Evolutionary conservation across 2,888 invertebrate species (phyloP), one percentile per base, ranked within the genome.

Genomic region (Oscheius sp.): DNA sequence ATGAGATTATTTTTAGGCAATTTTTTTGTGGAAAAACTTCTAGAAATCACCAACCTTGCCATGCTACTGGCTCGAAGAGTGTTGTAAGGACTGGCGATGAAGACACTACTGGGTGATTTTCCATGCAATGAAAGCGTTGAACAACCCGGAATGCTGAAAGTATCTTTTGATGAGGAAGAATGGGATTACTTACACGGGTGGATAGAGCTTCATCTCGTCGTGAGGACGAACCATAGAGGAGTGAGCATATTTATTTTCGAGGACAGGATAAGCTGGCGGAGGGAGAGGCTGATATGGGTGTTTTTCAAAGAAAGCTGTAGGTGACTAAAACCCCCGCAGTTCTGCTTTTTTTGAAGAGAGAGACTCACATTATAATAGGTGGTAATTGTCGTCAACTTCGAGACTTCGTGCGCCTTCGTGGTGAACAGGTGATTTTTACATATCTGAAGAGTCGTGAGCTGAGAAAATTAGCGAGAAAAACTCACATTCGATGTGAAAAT

Each of bases 151-250:
- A 85, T 82, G 53, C 84, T 85, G 65, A 55, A 80, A 61, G 46
- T n/a, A n/a, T 15, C 5, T 4, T 25, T 2, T n/a, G n/a, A n/a
- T n/a, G n/a, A n/a, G n/a, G n/a, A n/a, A n/a, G n/a, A n/a, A n/a
- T n/a, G n/a, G n/a, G 20, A 2, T 10, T 34, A 72, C 81, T 76
- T 70, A 86, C 86, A 86, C 83, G 12, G 86, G 86, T 10, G 86
- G 86, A 65, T 84, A 87, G 10, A 86, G 79, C 63, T 86, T 86
- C 76, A 83, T 80, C 66, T 86, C 86, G 33, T 85, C 80, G 42
- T 83, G 82, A 2, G 84, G 84, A 52, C 80, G 80, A 20, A 84
- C 83, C 10, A 85, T 65, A 17, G 81, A 73, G 3, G 83, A 77
- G 53, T 81, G 82, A 2, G 86, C 87, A 71, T 87, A 81, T n/a